Percentiles rank a stretch among this genome's conserved stretches.
phyloP scores from a whole-genome alignment of 2,113 vertebrate species.

The Melanotaenia duboulayi region DNA sequence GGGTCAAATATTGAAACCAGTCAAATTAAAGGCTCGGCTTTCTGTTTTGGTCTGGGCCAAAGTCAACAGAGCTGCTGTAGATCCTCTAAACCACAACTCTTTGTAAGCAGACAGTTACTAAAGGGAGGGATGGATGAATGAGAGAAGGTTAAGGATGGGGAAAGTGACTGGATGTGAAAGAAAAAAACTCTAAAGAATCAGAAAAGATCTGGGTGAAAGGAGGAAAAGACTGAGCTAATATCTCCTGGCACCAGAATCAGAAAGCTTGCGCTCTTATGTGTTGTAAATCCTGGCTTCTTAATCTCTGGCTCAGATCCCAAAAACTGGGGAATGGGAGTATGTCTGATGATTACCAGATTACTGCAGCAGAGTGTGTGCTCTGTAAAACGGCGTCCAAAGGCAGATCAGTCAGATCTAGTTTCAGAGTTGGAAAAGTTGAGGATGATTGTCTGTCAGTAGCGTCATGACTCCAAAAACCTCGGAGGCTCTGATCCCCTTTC shows the following conservation, averaged over 20 bases:
- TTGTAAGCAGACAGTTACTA: conserved; percentile 65
- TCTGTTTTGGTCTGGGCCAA: conserved; percentile 77
- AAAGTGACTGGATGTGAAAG: conserved; percentile 29
- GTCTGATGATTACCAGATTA: conserved; percentile 69
- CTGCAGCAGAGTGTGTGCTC: conserved; percentile 4
- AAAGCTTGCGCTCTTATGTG: conserved; percentile 31
- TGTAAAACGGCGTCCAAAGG: conserved; percentile 23
- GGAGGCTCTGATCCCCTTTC: conserved; percentile 5
- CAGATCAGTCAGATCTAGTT: conserved; percentile 56
- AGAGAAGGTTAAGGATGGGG: conserved; percentile 29
- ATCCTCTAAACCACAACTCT: conserved; percentile 74
- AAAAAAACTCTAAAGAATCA: conserved; percentile 33
- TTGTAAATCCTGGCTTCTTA: conserved; percentile 50
- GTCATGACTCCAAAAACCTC: conserved; percentile 28
- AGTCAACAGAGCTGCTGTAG: conserved; percentile 82
- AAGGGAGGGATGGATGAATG: conserved; percentile 34
- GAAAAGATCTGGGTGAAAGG: conserved; percentile 21
- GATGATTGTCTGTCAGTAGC: conserved; percentile 54
- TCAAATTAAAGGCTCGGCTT: conserved; percentile 84
- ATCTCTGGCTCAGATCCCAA: conserved; percentile 50
- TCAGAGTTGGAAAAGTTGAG: conserved; percentile 55
- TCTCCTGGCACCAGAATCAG: conserved; percentile 50
- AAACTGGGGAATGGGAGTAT: conserved; percentile 25
- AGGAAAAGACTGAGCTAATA: conserved; percentile 35
- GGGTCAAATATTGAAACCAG: conserved; percentile 78